Base-by-base conservation (phyloP, 2,113 vertebrate species). In the Pteropus alecto region DNA sequence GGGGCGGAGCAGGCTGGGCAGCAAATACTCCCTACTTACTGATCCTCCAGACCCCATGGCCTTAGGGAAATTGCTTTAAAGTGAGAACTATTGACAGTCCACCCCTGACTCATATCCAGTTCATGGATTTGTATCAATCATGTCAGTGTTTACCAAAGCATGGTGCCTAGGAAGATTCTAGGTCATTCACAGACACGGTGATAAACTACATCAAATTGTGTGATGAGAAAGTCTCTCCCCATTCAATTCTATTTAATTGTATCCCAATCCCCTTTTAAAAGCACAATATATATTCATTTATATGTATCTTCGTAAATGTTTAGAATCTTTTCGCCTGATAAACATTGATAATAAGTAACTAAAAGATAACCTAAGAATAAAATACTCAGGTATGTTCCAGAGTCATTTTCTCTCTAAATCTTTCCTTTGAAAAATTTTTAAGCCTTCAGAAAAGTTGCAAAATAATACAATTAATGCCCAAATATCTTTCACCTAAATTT, bases 21-120 rank as follows among this genome's bases (percentile, higher is more conserved):
- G 56, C 26, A 13, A 4, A 58, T 28, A n/a, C 82, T 82, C 56
- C 15, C 22, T 5, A 0, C 2, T 1, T 5, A 0, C 2, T 1
- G 56, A 30, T 26, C 51, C 85, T 70, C 11, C 51, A 26, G 67
- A 43, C 22, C 58, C 15, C 24, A 9, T 4, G 26, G 30, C 65
- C 63, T 67, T 3, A 12, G 85, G 19, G 7, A 46, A 41, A 26
- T 19, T 12, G 30, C 58, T 79, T 41, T 21, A 63, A 73, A 76
- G 48, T 5, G 41, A 85, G 43, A 48, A 54, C 21, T 10, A 5
- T 3, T 30, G 73, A 41, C 6, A 11, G 41, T 5, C 46, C n/a
- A 19, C 9, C 33, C 2, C 18, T 30, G 87, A 48, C 79, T 78
- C 67, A 35, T 41, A 73, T 68, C 48, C 30, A n/a, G 0, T 13